phyloP scores from a whole-genome alignment of 2,888 invertebrate genomes.

The Mycalesis mineus region DNA sequence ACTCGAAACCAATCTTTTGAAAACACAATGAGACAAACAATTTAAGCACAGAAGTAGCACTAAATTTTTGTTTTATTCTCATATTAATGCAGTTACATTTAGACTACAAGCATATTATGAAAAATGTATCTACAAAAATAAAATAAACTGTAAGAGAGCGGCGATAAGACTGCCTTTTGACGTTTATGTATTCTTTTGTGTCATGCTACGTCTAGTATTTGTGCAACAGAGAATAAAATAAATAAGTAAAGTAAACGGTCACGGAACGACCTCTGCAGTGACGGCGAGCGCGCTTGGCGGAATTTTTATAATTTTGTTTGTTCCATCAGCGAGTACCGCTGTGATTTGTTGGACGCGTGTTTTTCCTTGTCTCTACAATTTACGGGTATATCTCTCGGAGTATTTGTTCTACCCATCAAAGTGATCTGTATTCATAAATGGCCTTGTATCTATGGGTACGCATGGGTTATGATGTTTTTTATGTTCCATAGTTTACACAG shows the following conservation, averaged over 20 bases:
- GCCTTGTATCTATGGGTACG: background rate
- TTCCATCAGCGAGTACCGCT: slow-evolving; percentile 2
- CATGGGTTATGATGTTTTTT: too few species aligned
- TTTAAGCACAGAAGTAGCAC: too few species aligned
- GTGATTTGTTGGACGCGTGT: slow-evolving; percentile 17
- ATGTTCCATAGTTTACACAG: too few species aligned
- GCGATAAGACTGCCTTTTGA: too few species aligned
- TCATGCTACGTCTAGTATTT: background rate
- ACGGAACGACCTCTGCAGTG: background rate
- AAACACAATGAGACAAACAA: too few species aligned
- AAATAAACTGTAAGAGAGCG: too few species aligned
- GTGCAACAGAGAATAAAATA: background rate
- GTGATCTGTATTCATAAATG: background rate
- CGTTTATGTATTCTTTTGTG: too few species aligned
- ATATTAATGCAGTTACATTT: too few species aligned
- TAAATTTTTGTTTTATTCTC: too few species aligned
- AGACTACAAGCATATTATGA: too few species aligned
- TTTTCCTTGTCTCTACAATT: slow-evolving; percentile 16
- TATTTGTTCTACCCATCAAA: background rate
- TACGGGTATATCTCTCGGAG: slow-evolving; percentile 6
- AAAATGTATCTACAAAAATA: too few species aligned
- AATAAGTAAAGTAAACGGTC: background rate
- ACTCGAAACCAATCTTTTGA: too few species aligned
- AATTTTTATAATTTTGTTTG: slow-evolving; percentile 26
- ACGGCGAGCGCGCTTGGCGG: slow-evolving; percentile 2